phyloP scores from a whole-genome alignment of 64 coral and sea anemone genomes.

The Actinia equina region DNA sequence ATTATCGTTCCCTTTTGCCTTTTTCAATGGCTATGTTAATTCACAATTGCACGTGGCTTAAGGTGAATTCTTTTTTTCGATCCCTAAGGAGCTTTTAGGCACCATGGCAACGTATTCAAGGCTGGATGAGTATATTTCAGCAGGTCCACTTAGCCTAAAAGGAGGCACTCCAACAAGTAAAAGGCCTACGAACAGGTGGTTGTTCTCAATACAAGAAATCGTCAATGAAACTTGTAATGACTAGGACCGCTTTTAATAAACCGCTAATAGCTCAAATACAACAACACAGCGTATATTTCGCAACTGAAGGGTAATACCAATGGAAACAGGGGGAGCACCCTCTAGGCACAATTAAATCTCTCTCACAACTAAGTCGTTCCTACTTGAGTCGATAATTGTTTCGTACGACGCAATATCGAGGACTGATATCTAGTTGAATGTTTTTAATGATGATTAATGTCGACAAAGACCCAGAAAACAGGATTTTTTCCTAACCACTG shows the following conservation, averaged over 20 bases:
- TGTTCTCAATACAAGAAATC: conserved; percentile 4
- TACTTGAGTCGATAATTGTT: not conserved
- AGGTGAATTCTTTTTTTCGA: not conserved
- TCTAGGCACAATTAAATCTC: conserved; percentile 24
- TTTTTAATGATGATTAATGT: not conserved
- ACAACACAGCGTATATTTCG: not conserved
- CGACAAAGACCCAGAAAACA: not conserved
- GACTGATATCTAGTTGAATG: conserved; percentile 10
- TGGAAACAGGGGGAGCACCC: not conserved
- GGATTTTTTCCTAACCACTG: not conserved
- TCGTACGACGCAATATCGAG: not conserved
- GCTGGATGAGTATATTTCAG: not conserved
- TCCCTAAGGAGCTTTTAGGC: conserved; percentile 11
- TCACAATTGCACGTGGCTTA: conserved; percentile 5
- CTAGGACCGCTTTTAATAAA: conserved; percentile 15
- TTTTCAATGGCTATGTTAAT: conserved; percentile 20
- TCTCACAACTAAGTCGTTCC: not conserved
- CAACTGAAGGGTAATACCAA: not conserved
- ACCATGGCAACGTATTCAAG: not conserved
- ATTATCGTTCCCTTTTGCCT: not conserved
- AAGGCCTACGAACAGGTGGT: not conserved
- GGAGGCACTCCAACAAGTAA: not conserved
- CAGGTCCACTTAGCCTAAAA: conserved; percentile 14
- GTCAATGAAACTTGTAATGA: conserved; percentile 18
- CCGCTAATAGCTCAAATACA: conserved; percentile 3